Evolutionary conservation across 2,888 invertebrate genomes (phyloP).

Genomic region (Schizotus pectinicornis): DNA sequence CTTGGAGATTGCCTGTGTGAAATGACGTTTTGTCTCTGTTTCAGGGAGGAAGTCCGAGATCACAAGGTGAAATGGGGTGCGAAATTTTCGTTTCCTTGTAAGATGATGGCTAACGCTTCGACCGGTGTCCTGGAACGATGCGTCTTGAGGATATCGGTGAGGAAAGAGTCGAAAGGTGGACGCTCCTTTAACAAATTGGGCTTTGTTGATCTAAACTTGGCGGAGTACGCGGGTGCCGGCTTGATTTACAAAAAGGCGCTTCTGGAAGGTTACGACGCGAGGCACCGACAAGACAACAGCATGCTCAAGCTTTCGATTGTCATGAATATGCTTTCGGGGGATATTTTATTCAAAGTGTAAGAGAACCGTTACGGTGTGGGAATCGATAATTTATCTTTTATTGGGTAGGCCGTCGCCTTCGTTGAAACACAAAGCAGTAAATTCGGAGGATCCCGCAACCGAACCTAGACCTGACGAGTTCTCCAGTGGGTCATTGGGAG

Average conservation of each 20-base stretch:
- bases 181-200: slow-evolving; percentile 94
- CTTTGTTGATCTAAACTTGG: slow-evolving; percentile 95
- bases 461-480: slow-evolving; percentile 61
- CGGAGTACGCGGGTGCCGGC: slow-evolving; percentile 95
- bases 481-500: slow-evolving; percentile 65
- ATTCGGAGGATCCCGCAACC: slow-evolving; percentile 55
- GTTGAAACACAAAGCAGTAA: slow-evolving; percentile 54
- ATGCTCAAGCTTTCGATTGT: slow-evolving; percentile 89
- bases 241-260: slow-evolving; percentile 85
- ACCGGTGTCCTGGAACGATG: slow-evolving; percentile 95
- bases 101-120: slow-evolving; percentile 95
- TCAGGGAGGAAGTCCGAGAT: slow-evolving; percentile 90
- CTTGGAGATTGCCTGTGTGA: no score
- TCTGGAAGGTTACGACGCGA: slow-evolving; percentile 93
- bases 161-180: slow-evolving; percentile 88
- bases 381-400: slow-evolving; percentile 3
- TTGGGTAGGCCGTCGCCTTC: slow-evolving; percentile 65
- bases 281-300: slow-evolving; percentile 95
- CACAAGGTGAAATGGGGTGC: slow-evolving; percentile 94
- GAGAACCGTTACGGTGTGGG: slow-evolving; percentile 46
- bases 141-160: slow-evolving; percentile 89
- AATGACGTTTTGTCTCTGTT: slow-evolving; percentile 44
- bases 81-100: slow-evolving; percentile 90
- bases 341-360: slow-evolving; percentile 98
- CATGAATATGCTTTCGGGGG: slow-evolving; percentile 94